Evolutionary conservation across 1,140 invertebrate genomes (phyloP).

Genomic region (Brachionus plicatilis): DNA sequence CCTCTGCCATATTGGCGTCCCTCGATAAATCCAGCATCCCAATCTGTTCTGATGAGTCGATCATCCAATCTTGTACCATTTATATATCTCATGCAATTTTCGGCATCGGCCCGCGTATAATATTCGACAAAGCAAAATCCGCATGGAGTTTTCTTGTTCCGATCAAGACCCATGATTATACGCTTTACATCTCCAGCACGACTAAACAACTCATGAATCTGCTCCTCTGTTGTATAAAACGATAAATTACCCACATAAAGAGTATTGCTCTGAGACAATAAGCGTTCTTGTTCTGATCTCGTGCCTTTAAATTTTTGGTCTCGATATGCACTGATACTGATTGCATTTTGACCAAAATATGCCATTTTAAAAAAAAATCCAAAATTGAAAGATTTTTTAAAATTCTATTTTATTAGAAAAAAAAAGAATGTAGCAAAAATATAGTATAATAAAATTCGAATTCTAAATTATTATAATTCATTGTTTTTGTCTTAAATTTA

Average conservation of each 20-base stretch:
- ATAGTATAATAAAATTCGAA: background rate
- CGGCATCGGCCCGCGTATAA: conserved; percentile 78
- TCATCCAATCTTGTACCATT: conserved; percentile 96
- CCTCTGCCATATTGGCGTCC: conserved; percentile 95
- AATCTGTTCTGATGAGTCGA: conserved; percentile 91
- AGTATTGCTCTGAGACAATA: conserved; percentile 70
- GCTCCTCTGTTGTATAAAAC: conserved; percentile 97
- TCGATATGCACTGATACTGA: conserved; percentile 26
- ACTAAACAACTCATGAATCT: conserved; percentile 94
- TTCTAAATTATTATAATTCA: background rate
- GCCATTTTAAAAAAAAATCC: background rate
- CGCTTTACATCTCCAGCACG: conserved; percentile 90
- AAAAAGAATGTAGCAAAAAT: background rate
- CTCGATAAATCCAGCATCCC: conserved; percentile 98
- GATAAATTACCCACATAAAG: conserved; percentile 96
- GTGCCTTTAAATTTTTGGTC: conserved; percentile 40
- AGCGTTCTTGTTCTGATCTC: conserved; percentile 61
- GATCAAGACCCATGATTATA: conserved; percentile 96
- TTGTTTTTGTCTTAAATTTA: background rate
- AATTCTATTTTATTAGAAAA: background rate
- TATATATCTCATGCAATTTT: conserved; percentile 88
- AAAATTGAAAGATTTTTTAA: background rate
- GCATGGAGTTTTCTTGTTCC: conserved; percentile 96
- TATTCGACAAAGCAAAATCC: conserved; percentile 99
- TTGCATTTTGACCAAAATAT: conserved; percentile 32